phyloP scores from a whole-genome alignment of 2,797 vertebrate genomes.

The Eulemur coronatus region DNA sequence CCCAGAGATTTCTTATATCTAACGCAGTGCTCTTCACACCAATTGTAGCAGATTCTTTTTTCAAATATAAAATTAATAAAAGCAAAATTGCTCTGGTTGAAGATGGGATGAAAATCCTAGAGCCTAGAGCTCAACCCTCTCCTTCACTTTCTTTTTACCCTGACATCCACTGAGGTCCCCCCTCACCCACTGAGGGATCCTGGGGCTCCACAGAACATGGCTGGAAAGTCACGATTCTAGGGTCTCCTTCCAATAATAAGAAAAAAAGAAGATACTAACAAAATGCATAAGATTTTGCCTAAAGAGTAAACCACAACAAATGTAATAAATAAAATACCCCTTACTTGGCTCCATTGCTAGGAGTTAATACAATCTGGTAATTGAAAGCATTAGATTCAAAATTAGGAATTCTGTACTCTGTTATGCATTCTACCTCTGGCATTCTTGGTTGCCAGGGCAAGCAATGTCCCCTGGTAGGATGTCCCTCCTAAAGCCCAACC shows the following conservation, averaged over 20 bases:
- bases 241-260: not conserved
- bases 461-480: not conserved
- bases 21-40: not conserved
- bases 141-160: not conserved
- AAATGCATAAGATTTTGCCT: not conserved
- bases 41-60: not conserved
- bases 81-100: not conserved
- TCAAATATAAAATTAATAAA: constrained; percentile 29
- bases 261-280: not conserved
- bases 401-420: not conserved
- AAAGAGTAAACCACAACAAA: constrained; percentile 2
- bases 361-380: not conserved
- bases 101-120: not conserved
- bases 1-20: constrained; percentile 7
- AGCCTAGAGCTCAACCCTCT: not conserved
- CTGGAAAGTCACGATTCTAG: not conserved
- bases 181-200: not conserved
- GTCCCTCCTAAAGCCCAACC: not conserved
- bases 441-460: not conserved
- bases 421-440: too few relatives aligned
- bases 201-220: not conserved
- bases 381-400: not conserved
- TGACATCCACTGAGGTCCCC: not conserved
- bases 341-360: not conserved
- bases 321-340: not conserved